These are phyloP conservation scores for Rhopalosiphum nymphaeae DNA, from an alignment of 2,888 invertebrate species.

Conservation along the genomic window DNA sequence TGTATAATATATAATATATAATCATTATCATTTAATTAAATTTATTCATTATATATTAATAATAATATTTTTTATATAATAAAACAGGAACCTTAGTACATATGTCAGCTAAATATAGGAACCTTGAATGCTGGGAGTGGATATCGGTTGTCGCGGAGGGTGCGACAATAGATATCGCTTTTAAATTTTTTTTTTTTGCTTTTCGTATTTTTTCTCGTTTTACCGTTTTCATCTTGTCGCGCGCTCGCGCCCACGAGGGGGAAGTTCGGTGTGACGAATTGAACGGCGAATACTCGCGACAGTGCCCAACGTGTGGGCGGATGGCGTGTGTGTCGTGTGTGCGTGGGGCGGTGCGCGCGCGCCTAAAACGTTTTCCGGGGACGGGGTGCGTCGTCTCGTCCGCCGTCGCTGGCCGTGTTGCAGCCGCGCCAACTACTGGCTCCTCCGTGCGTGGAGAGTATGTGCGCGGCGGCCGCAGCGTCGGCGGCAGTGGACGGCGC, in stretches of 20 bases:
- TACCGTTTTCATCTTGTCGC: background rate
- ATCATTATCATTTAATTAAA: slow-evolving; percentile 58
- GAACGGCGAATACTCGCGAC: background rate
- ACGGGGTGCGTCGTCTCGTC: background rate
- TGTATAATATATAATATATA: slow-evolving; percentile 61
- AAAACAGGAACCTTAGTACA: slow-evolving; percentile 71
- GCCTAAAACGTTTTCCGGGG: background rate
- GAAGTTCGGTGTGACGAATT: background rate
- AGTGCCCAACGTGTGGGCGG: background rate
- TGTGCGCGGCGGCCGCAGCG: slow-evolving; percentile 7
- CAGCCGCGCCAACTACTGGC: slow-evolving; percentile 10
- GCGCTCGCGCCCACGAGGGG: background rate
- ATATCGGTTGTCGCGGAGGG: slow-evolving; percentile 25
- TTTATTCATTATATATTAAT: slow-evolving; percentile 64
- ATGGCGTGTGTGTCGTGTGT: background rate
- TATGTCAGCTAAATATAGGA: slow-evolving; percentile 71
- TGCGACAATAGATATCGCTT: slow-evolving; percentile 1
- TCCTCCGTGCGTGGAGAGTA: slow-evolving; percentile 14
- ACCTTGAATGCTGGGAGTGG: slow-evolving; percentile 70
- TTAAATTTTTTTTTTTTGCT: background rate
- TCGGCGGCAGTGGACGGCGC: slow-evolving; percentile 32
- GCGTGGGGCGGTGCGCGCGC: background rate
- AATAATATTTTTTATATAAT: slow-evolving; percentile 66
- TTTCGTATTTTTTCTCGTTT: background rate
- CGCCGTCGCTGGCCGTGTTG: background rate